Evolutionary conservation across 2,888 invertebrate genomes (phyloP).

Genomic region (Monochamus alternatus): DNA sequence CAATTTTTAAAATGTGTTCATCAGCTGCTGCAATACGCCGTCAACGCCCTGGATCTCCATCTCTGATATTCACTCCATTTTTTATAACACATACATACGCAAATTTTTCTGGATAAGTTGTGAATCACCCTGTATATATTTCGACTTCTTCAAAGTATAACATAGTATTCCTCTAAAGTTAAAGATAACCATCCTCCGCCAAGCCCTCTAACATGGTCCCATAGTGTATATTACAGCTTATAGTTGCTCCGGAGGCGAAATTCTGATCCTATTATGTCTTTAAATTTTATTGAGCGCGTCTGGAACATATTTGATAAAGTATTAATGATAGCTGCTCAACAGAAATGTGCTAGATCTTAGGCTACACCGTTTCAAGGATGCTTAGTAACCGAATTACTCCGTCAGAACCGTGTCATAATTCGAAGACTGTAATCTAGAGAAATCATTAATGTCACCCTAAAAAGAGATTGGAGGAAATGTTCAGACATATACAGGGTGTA

Average conservation of each 20-base stretch:
- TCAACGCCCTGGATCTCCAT: too few relatives aligned
- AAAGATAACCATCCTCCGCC: neutral
- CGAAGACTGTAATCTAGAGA: neutral
- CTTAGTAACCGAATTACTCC: neutral
- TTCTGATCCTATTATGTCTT: conserved; percentile 11
- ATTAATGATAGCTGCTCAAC: neutral
- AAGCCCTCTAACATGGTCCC: neutral
- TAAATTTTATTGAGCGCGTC: conserved; percentile 10
- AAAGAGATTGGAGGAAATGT: too few relatives aligned
- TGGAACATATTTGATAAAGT: conserved; percentile 12
- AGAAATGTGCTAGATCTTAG: neutral
- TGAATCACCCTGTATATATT: too few relatives aligned
- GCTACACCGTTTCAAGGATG: neutral
- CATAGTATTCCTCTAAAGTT: neutral
- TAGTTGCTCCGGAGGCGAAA: neutral
- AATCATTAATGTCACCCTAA: neutral
- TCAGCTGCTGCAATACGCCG: too few relatives aligned
- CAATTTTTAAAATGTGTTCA: too few relatives aligned
- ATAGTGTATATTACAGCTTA: conserved; percentile 7
- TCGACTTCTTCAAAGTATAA: neutral
- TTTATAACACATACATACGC: neutral
- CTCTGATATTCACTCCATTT: too few relatives aligned
- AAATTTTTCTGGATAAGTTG: too few relatives aligned
- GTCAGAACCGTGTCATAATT: neutral
- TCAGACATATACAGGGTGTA: too few relatives aligned